Conservation (phyloP, 2,113 vertebrate genomes). For the Motacilla tschutschensis region DNA sequence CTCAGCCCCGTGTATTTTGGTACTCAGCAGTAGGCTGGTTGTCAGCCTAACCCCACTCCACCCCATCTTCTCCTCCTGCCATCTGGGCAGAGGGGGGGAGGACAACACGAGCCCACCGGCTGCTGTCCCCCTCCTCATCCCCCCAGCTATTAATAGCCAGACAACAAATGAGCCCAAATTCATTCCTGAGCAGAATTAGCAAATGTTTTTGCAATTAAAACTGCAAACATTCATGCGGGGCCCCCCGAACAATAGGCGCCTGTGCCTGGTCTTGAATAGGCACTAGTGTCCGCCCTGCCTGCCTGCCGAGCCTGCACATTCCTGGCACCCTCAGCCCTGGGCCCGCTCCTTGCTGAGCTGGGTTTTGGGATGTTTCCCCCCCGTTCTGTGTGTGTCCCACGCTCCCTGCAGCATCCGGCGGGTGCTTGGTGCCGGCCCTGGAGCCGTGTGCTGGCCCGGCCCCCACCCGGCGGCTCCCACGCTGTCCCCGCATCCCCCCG, state of each 20-base stretch:
- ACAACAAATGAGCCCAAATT: conserved; percentile 54
- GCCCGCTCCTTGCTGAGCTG: conserved; percentile 28
- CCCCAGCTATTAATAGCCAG: conserved; percentile 61
- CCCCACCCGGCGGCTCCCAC: neutral
- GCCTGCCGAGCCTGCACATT: conserved; percentile 66
- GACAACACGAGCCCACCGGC: conserved; percentile 20
- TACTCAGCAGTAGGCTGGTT: neutral
- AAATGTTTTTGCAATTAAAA: conserved; percentile 75
- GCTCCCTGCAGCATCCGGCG: neutral
- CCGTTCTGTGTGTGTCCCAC: neutral
- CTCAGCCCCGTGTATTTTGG: neutral
- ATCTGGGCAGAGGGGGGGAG: neutral
- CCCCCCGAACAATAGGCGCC: conserved; percentile 70
- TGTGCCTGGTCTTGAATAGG: conserved; percentile 73
- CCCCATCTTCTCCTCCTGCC: neutral
- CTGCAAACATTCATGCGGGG: conserved; percentile 65
- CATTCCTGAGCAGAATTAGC: conserved; percentile 63
- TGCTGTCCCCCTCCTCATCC: conserved; percentile 26
- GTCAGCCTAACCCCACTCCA: neutral
- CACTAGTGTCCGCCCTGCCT: conserved; percentile 60
- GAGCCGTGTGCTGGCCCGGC: neutral
- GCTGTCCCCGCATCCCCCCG: neutral
- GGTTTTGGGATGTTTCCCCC: neutral
- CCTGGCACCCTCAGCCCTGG: conserved; percentile 66
- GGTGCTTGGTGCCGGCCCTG: neutral